Percentiles rank a stretch among this genome's conserved stretches.
Evolutionary conservation across 2,113 vertebrate species (phyloP).

Genomic region (Epinephelus cyanopodus): DNA sequence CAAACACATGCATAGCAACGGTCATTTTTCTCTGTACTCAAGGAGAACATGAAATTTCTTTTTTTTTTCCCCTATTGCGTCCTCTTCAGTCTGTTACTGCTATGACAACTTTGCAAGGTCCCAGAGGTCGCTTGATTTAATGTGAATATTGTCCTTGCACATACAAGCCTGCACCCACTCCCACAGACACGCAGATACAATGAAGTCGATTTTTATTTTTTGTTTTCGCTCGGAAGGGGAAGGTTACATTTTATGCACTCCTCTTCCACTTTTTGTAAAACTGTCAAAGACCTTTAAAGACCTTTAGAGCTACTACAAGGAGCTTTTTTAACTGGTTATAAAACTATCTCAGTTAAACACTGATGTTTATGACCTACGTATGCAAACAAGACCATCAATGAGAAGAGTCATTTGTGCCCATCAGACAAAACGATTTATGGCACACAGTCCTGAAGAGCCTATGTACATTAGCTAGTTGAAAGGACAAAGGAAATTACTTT

Average conservation of each 20-base stretch:
- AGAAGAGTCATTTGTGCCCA: too few species aligned
- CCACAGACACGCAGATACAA: constrained; percentile 21
- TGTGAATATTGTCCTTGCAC: constrained; percentile 42
- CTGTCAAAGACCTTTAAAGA: constrained; percentile 51
- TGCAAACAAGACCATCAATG: too few species aligned
- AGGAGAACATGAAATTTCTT: constrained; percentile 32
- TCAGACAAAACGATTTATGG: too few species aligned
- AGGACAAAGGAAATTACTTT: too few species aligned
- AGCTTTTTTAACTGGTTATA: too few species aligned
- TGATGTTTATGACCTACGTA: too few species aligned
- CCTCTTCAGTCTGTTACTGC: constrained; percentile 26
- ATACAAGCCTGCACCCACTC: constrained; percentile 29
- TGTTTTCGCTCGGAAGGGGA: constrained; percentile 37
- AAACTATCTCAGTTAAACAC: too few species aligned
- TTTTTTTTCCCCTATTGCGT: constrained; percentile 4
- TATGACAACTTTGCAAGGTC: constrained; percentile 37
- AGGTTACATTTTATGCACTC: constrained; percentile 33
- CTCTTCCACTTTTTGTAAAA: constrained; percentile 44
- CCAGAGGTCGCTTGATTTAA: constrained; percentile 32
- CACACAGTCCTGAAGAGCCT: too few species aligned
- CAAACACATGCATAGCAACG: neutral
- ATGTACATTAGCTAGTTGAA: too few species aligned
- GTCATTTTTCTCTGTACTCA: constrained; percentile 10
- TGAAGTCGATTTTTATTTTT: constrained; percentile 42
- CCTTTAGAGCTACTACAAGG: constrained; percentile 12